Percentiles rank a stretch among this genome's conserved stretches.
These are phyloP conservation scores for Otolemur garnettii DNA, from an alignment of 2,113 vertebrate genomes.

Conservation along the genomic window DNA sequence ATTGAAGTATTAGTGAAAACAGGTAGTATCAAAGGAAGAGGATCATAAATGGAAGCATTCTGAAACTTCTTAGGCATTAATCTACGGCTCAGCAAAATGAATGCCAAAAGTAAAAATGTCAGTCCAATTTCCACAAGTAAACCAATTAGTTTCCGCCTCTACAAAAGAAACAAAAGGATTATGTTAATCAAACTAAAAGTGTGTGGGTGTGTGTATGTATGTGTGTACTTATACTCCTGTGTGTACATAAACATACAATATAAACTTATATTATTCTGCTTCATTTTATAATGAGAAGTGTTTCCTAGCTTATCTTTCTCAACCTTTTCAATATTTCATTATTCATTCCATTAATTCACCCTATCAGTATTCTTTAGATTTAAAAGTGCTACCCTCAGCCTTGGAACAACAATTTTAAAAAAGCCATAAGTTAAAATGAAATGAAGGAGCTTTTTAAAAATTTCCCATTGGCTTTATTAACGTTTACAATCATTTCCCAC, in stretches of 20 bases:
- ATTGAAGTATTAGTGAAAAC: not conserved
- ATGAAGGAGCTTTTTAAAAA: not conserved
- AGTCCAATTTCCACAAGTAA: conserved; percentile 92
- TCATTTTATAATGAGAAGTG: not conserved
- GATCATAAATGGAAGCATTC: conserved; percentile 86
- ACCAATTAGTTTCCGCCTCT: conserved; percentile 94
- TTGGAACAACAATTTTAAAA: not conserved
- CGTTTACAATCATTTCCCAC: not conserved
- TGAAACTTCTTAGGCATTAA: conserved; percentile 87
- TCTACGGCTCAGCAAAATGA: conserved; percentile 91
- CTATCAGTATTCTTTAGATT: not conserved
- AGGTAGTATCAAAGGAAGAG: conserved; percentile 84
- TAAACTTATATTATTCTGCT: not conserved
- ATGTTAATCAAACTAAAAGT: not conserved
- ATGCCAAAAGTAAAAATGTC: conserved; percentile 91
- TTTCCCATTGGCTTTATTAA: not conserved
- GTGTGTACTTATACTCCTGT: not conserved
- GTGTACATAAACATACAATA: not conserved
- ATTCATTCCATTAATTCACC: not conserved
- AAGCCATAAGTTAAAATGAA: not conserved
- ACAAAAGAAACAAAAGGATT: not conserved
- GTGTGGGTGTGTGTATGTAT: accelerated
- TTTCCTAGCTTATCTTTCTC: not conserved
- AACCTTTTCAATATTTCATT: not conserved
- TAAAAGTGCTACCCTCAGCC: not conserved